Conservation (phyloP, 2,797 vertebrate species). For the Sternotherus odoratus region DNA sequence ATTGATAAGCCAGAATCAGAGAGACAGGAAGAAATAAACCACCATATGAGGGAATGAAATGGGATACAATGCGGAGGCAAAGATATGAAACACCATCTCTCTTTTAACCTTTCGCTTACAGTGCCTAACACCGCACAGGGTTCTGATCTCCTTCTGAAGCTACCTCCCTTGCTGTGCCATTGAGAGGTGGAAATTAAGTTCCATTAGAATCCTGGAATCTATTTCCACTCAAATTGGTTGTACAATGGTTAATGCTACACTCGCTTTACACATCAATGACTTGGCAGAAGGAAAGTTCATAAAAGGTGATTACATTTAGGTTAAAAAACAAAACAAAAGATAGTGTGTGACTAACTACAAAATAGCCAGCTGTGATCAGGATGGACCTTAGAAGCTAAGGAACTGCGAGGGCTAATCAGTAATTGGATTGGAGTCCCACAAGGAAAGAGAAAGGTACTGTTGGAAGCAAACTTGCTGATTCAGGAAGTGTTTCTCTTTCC, state of each 20-base stretch:
- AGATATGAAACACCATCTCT: not conserved
- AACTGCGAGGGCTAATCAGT: accelerated
- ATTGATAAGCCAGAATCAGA: not conserved
- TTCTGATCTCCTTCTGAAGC: not conserved
- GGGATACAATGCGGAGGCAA: not conserved
- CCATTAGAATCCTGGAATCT: not conserved
- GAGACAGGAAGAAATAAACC: not conserved
- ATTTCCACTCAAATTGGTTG: accelerated
- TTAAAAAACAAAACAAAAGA: not conserved
- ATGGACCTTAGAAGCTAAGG: not conserved
- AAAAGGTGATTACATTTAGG: not conserved
- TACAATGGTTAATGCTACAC: accelerated
- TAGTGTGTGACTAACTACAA: not conserved
- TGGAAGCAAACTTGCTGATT: not conserved
- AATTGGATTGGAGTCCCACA: not conserved
- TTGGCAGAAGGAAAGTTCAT: not conserved
- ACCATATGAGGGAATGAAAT: not conserved
- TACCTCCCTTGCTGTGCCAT: accelerated
- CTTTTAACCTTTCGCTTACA: not conserved
- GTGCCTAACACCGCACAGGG: accelerated
- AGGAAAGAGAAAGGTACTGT: not conserved
- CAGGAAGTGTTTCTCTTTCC: not conserved
- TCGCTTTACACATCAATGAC: accelerated
- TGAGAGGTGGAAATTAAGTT: not conserved
- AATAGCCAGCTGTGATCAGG: not conserved